phyloP scores from a whole-genome alignment of 1,140 invertebrate species.

The Onthophagus taurus region DNA sequence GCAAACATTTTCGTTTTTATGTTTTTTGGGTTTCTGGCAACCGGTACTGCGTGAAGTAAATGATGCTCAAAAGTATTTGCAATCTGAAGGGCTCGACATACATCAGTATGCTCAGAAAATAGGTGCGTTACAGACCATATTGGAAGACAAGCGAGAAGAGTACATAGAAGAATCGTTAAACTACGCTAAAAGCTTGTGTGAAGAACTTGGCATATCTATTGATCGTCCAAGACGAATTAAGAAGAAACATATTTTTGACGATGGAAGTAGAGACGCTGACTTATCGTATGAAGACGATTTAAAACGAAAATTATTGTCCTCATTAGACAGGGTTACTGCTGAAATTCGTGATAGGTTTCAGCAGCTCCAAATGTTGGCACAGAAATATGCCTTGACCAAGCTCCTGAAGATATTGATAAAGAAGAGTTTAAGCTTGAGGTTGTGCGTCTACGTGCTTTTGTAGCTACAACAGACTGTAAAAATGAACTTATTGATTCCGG shows the following conservation, averaged over 20 bases:
- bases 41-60: background rate
- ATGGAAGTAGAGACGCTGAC: background rate
- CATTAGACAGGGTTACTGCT: no score
- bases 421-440: no score
- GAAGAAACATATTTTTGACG: background rate
- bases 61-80: background rate
- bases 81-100: background rate
- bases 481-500: no score
- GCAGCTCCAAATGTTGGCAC: no score
- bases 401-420: no score
- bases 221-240: background rate
- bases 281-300: background rate
- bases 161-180: background rate
- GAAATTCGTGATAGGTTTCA: no score
- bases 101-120: background rate
- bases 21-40: slow-evolving; percentile 12
- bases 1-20: slow-evolving; percentile 19
- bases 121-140: background rate
- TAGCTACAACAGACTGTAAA: no score
- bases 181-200: no score
- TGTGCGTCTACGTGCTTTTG: no score
- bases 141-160: background rate
- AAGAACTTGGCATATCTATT: no score
- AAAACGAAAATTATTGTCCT: no score
- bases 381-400: no score